phyloP scores from a whole-genome alignment of 2,113 vertebrate genomes.

The Zootoca vivipara region DNA sequence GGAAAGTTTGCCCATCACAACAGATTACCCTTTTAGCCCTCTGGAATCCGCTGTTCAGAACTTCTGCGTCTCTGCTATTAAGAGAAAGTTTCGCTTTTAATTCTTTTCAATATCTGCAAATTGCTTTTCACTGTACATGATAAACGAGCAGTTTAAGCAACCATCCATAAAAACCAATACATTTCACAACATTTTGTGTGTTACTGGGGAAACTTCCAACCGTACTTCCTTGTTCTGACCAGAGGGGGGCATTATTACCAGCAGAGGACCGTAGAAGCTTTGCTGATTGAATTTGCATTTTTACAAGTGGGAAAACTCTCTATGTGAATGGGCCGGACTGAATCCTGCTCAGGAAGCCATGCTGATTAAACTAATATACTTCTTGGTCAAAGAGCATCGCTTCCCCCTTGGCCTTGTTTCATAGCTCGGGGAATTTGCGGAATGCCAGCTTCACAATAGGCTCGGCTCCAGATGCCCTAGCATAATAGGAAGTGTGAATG shows the following conservation, averaged over 20 bases:
- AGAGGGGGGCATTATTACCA: conserved; percentile 54
- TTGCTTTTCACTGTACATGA: too few relatives aligned
- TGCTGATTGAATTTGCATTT: too few relatives aligned
- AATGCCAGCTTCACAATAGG: background rate
- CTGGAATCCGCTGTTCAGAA: too few relatives aligned
- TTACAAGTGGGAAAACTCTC: background rate
- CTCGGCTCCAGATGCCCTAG: background rate
- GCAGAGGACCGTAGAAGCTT: background rate
- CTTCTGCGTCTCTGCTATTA: background rate
- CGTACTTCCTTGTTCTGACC: rapidly evolving
- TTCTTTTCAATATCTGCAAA: too few relatives aligned
- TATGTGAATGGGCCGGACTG: background rate
- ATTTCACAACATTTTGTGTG: background rate
- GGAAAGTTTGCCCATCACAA: background rate
- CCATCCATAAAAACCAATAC: too few relatives aligned
- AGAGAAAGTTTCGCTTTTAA: background rate
- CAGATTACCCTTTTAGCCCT: background rate
- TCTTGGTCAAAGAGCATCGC: background rate
- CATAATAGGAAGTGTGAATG: background rate
- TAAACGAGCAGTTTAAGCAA: background rate
- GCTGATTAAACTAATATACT: rapidly evolving
- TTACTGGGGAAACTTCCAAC: rapidly evolving
- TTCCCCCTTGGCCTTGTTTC: background rate
- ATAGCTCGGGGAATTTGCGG: background rate
- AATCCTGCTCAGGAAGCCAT: background rate